These are phyloP conservation scores for Subanguina moxae DNA, from an alignment of 1,140 invertebrate species.

Conservation along the genomic window DNA sequence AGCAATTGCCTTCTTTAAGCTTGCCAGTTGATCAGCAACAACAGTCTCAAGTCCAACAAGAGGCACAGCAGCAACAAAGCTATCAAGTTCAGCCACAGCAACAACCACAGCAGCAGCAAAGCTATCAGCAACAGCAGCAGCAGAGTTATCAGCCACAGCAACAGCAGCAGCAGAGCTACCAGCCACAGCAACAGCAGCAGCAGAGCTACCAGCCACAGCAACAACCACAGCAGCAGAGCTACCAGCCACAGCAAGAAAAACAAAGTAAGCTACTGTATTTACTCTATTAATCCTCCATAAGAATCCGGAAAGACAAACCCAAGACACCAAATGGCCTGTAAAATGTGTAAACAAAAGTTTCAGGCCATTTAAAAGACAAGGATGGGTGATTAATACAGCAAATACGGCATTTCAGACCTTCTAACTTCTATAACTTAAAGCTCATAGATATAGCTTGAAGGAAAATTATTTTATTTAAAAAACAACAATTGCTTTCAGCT, in stretches of 20 bases:
- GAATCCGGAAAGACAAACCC: too few relatives aligned
- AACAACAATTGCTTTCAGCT: too few relatives aligned
- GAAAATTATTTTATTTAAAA: too few relatives aligned
- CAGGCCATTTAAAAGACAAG: too few relatives aligned
- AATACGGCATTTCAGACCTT: too few relatives aligned
- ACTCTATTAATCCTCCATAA: too few relatives aligned
- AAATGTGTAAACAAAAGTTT: too few relatives aligned
- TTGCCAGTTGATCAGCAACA: not conserved
- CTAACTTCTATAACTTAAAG: too few relatives aligned
- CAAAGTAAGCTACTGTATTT: too few relatives aligned
- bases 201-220: not conserved
- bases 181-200: not conserved
- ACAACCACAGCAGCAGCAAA: not conserved
- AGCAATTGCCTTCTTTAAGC: not conserved
- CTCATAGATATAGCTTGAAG: too few relatives aligned
- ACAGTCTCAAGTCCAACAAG: not conserved
- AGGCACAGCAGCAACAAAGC: not conserved
- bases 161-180: not conserved
- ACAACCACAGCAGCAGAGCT: not conserved
- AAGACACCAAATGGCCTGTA: too few relatives aligned
- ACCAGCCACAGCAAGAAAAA: not conserved
- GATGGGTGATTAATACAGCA: too few relatives aligned
- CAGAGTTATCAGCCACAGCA: not conserved
- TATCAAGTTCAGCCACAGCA: not conserved
- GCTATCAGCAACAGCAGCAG: not conserved